phyloP scores from a whole-genome alignment of 2,888 invertebrate genomes.

The Cerceris ruficornis region DNA sequence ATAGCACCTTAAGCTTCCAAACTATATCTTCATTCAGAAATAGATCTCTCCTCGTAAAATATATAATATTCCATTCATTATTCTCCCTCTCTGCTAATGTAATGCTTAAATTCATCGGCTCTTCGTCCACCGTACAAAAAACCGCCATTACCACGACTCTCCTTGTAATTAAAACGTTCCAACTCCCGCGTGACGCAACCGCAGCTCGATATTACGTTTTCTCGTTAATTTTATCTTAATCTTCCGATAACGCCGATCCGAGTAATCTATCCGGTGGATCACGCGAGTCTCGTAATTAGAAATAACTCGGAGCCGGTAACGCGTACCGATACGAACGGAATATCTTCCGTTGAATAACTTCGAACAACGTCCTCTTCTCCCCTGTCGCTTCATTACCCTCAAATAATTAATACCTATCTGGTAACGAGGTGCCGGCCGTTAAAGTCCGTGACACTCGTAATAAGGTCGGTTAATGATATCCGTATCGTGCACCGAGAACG shows the following conservation, averaged over 20 bases:
- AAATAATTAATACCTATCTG: conserved; percentile 69
- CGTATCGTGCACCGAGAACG: conserved; percentile 47
- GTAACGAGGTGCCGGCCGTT: conserved; percentile 65
- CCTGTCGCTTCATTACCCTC: conserved; percentile 67
- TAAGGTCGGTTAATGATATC: conserved; percentile 66
- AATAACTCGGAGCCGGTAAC: conserved; percentile 36
- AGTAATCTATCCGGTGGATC: conserved; percentile 41
- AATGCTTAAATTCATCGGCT: too few relatives aligned
- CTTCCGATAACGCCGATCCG: conserved; percentile 30
- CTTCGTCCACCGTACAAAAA: too few relatives aligned
- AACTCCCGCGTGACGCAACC: conserved; percentile 19
- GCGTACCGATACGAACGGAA: conserved; percentile 36
- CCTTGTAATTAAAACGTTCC: conserved; percentile 34
- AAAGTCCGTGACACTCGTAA: conserved; percentile 68
- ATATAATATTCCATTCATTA: too few relatives aligned
- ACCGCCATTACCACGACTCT: neutral
- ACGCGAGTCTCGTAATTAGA: conserved; percentile 50
- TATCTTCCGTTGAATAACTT: conserved; percentile 65
- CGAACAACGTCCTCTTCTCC: conserved; percentile 58
- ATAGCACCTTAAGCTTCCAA: too few relatives aligned
- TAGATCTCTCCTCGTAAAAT: too few relatives aligned
- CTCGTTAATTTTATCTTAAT: conserved; percentile 33
- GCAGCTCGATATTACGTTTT: conserved; percentile 3
- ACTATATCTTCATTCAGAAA: too few relatives aligned
- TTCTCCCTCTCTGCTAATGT: too few relatives aligned